Conservation (phyloP, 2,888 invertebrate species). For the Sthenelais limicola region DNA sequence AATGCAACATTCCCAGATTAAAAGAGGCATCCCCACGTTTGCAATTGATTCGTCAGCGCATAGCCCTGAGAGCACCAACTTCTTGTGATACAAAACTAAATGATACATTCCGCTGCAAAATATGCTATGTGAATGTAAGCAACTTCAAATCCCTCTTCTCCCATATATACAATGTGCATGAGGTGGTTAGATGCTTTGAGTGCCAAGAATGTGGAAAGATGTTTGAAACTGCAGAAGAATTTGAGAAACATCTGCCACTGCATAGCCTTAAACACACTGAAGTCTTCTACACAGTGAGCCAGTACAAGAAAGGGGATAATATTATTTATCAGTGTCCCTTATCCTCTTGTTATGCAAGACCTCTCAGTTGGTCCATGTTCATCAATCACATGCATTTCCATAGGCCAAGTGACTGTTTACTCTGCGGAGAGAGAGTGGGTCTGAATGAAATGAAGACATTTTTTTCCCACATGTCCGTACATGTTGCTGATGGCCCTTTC, state of each 20-base stretch:
- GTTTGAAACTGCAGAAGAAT: neutral
- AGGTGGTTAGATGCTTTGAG: no score
- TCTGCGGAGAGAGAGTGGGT: slow-evolving; percentile 11
- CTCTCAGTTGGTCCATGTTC: slow-evolving; percentile 3
- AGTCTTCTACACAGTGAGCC: neutral
- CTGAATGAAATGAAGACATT: slow-evolving; percentile 16
- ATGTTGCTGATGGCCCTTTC: slow-evolving; percentile 16
- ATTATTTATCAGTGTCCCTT: neutral
- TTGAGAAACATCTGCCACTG: neutral
- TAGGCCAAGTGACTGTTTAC: slow-evolving; percentile 1
- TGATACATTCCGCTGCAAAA: no score
- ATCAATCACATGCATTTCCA: slow-evolving; percentile 24
- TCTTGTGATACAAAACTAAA: no score
- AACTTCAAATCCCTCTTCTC: no score
- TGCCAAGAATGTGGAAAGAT: slow-evolving; percentile 11
- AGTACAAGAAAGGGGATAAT: neutral
- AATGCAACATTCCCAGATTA: no score
- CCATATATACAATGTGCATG: no score
- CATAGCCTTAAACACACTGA: slow-evolving; percentile 1
- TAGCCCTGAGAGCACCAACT: no score
- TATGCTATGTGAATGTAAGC: no score
- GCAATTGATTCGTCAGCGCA: no score
- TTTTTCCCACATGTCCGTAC: slow-evolving; percentile 8
- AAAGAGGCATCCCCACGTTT: no score
- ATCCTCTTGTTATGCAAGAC: neutral